Evolutionary conservation across 1,140 invertebrate species (phyloP), one percentile per base, ranked within the genome.

Genomic region (Drosophila murphyi): DNA sequence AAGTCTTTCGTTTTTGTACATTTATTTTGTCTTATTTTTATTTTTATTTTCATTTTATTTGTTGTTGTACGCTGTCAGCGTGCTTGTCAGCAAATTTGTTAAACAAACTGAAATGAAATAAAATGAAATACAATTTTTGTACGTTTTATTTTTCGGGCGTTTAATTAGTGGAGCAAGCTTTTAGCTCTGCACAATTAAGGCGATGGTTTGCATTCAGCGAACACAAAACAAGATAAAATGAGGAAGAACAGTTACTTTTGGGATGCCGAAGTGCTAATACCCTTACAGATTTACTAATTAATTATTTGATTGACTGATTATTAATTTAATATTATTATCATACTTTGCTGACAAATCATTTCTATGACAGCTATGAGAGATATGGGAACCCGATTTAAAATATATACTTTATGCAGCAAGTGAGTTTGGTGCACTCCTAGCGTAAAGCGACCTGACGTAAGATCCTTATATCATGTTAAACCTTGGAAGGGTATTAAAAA

Each of bases 71-170:
- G 59, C 82, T 86, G 82, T 86, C 81, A 86, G 83, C 72, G 72
- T 56, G 79, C 81, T 77, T 87, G 82, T 87, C 82, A 87, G 80
- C 83, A 82, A 82, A 87, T 87, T 87, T 87, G 82, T 87, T 82
- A 88, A 87, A 83, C 72, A 87, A 88, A 88, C 83, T 77, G 80
- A 82, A 88, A 87, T 87, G 83, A 87, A 88, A 82, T 72, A 45
- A 67, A 72, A 74, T 70, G 72, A 74, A 74, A 74, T 57, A 67
- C 72, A 75, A 61, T 69, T 69, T 73, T 68, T 56, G 39, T n/a
- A 43, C 39, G 39, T 50, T 31, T 28, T 56, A 3, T 41, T 5
- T 50, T 51, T 57, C 45, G 37, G 45, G 57, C 67, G 57, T 74
- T 74, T 74, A 74, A 74, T 74, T 74, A 74, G 72, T 75, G 72